Conservation (phyloP, 2,113 vertebrate species). For the Pseudorhombus dupliciocellatus region DNA sequence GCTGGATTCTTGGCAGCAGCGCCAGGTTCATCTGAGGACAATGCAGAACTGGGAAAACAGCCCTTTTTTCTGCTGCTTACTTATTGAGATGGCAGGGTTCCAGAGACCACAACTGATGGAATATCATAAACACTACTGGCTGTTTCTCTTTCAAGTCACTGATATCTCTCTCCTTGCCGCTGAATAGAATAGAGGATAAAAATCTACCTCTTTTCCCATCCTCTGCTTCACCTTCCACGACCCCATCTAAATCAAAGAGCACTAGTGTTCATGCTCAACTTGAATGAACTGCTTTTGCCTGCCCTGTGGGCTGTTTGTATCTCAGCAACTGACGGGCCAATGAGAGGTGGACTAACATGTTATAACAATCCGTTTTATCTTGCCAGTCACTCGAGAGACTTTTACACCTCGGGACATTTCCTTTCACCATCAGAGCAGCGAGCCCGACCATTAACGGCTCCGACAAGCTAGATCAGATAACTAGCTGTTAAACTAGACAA, state of each 20-base stretch:
- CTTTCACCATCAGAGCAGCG: neutral
- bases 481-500: neutral
- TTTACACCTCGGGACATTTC: neutral
- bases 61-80: slow-evolving; percentile 69
- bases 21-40: slow-evolving; percentile 80
- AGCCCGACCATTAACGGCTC: neutral
- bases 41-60: slow-evolving; percentile 75
- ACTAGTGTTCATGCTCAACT: slow-evolving; percentile 67
- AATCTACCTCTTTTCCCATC: slow-evolving; percentile 57
- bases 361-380: slow-evolving; percentile 65
- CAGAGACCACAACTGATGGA: slow-evolving; percentile 76
- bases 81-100: slow-evolving; percentile 74
- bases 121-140: slow-evolving; percentile 66
- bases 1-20: slow-evolving; percentile 77
- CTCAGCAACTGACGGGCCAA: slow-evolving; percentile 58
- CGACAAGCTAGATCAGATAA: neutral
- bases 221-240: slow-evolving; percentile 58
- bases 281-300: slow-evolving; percentile 68
- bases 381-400: slow-evolving; percentile 25
- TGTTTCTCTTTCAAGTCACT: slow-evolving; percentile 63
- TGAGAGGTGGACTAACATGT: slow-evolving; percentile 38
- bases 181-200: slow-evolving; percentile 48
- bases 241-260: slow-evolving; percentile 68
- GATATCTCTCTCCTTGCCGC: slow-evolving; percentile 47
- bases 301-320: slow-evolving; percentile 59